A percentile compares a stretch with the other conserved stretches of the same genome.
Conservation (phyloP, 2,113 vertebrate genomes). For the Amia ocellicauda region DNA sequence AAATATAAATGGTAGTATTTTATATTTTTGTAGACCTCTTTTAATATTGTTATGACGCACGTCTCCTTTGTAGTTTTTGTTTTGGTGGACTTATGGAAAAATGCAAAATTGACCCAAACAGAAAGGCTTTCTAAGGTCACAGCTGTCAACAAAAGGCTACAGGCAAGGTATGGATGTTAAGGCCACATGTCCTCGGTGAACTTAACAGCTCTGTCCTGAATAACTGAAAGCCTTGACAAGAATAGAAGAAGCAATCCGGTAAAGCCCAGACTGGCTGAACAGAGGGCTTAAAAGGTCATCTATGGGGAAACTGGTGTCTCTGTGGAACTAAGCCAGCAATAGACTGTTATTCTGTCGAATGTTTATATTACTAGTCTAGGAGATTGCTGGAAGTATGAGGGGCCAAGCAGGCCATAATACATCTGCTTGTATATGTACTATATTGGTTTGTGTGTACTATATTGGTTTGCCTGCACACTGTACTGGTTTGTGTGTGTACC, state of each 20-base stretch:
- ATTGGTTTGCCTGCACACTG: no score
- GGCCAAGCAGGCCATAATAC: no score
- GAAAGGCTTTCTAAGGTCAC: constrained; percentile 20
- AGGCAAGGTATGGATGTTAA: background rate
- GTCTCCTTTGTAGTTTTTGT: constrained; percentile 3
- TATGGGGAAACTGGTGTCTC: constrained; percentile 25
- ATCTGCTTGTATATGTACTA: no score
- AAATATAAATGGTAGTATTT: no score
- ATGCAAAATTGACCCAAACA: background rate
- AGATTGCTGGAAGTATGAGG: no score
- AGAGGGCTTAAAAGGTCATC: constrained; percentile 43
- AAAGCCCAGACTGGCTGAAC: constrained; percentile 1
- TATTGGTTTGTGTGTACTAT: no score
- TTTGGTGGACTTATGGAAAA: constrained; percentile 15
- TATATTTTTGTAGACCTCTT: no score
- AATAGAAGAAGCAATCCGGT: constrained; percentile 40
- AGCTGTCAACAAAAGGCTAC: constrained; percentile 23
- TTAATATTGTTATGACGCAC: no score
- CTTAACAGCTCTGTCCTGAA: constrained; percentile 26
- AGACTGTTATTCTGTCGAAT: no score
- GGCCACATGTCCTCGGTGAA: background rate
- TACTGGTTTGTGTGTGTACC: no score
- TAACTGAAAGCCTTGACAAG: constrained; percentile 30
- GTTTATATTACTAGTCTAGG: no score
- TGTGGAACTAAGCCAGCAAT: background rate